A percentile compares a stretch with the other conserved stretches of the same genome.
Conservation (phyloP, 2,797 vertebrate species). For the Chlorospingus semifuscus region DNA sequence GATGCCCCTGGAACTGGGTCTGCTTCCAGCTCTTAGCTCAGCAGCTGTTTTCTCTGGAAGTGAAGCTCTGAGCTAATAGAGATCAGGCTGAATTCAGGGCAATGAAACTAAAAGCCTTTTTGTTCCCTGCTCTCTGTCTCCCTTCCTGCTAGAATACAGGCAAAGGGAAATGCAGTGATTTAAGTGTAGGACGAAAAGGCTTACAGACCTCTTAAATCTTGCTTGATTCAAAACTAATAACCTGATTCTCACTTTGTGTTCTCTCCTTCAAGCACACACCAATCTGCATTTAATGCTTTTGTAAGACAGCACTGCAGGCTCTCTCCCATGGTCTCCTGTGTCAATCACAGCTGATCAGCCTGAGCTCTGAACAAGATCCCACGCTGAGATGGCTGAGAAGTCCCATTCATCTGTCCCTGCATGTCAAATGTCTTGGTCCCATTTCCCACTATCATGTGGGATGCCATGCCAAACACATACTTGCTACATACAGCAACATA, state of each 20-base stretch:
- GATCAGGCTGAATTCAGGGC: constrained; percentile 57
- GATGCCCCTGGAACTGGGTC: constrained; percentile 54
- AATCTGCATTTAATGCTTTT: background rate
- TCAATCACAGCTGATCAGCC: background rate
- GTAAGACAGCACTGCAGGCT: background rate
- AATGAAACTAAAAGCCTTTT: constrained; percentile 60
- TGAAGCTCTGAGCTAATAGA: constrained; percentile 55
- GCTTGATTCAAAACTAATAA: background rate
- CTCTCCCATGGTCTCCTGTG: background rate
- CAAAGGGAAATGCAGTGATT: constrained; percentile 38
- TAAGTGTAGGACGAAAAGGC: background rate
- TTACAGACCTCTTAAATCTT: constrained; percentile 7
- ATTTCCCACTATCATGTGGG: background rate
- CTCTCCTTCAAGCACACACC: background rate
- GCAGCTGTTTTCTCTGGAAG: constrained; percentile 59
- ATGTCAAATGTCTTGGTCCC: background rate
- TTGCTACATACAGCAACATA: background rate
- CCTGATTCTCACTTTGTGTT: background rate
- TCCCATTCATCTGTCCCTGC: background rate
- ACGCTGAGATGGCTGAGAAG: background rate
- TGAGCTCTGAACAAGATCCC: background rate
- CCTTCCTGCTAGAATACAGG: constrained; percentile 48
- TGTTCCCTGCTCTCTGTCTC: constrained; percentile 13
- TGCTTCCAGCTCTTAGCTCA: constrained; percentile 50
- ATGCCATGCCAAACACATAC: background rate